Base-by-base conservation (phyloP, 2,113 vertebrate genomes). In the Oncorhynchus clarkii region DNA sequence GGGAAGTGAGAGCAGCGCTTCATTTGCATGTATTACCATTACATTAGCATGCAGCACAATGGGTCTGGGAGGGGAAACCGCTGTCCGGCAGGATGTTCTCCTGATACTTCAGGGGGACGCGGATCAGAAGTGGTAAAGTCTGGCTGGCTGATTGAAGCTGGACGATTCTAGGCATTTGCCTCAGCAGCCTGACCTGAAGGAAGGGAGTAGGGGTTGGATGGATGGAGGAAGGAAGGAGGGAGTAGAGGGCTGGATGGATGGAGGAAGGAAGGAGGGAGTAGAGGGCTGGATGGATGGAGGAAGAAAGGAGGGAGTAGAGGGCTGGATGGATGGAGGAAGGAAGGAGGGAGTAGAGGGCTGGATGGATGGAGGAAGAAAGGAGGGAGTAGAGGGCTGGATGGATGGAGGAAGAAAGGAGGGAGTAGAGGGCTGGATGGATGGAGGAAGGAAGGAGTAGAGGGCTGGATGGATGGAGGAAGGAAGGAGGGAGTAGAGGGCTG, bases 11-110 rank as follows among this genome's bases (percentile, higher is more conserved):
- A 81, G 77, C 24, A 68, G 49, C 67, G 71, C 65, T 72, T 72
- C 34, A 80, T 87, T 80, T 85, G 79, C 82, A 80, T 84, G 26
- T 11, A 82, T 82, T 74, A 76, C 70, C 75, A 85, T 87, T 57
- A 26, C 11, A 82, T 80, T 87, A 78, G 64, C 69, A 84, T 82
- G 68, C 71, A 68, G 64, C 18, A 73, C 71, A 71, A 73, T 26
- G 48, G 59, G 57, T 70, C 59, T 76, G 66, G 68, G 29, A 5
- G 49, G 49, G 60, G 70, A 73, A 75, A 74, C 49, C 71, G 59
- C 71, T 54, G 80, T 77, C 18, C 49, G 64, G 79, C 71, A 77
- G 72, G 59, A 54, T 45, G 72, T 73, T 60, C 78, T 73, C 39
- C 51, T 73, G 48, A 57, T 78, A 34, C 67, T 86, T 68, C 29